phyloP scores from a whole-genome alignment of 2,113 vertebrate species.

The Sapayoa aenigma region DNA sequence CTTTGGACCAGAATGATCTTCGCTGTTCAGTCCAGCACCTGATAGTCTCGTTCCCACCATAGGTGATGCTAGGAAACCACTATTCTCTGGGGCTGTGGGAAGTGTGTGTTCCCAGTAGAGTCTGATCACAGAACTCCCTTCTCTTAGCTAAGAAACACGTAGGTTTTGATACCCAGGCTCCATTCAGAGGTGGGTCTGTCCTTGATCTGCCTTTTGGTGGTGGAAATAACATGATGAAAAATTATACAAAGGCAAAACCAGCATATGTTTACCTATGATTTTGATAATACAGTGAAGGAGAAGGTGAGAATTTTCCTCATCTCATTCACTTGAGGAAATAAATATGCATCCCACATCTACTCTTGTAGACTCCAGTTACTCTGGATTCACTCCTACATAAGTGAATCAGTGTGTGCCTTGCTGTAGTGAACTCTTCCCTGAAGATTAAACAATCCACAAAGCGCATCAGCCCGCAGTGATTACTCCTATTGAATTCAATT shows the following conservation, averaged over 20 bases:
- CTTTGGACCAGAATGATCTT: not conserved
- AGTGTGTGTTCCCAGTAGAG: not conserved
- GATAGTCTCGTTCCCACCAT: not conserved
- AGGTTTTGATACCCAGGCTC: not conserved
- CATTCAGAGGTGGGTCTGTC: not conserved
- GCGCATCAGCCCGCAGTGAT: not conserved
- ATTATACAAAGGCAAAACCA: not conserved
- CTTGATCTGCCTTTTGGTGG: not conserved
- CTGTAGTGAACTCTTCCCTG: not conserved
- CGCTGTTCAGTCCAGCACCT: not conserved
- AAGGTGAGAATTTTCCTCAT: not conserved
- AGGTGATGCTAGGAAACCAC: accelerated
- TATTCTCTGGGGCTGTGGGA: not conserved
- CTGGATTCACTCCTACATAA: not conserved
- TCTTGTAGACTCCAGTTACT: not conserved
- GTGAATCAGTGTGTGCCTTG: not conserved
- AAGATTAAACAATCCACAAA: not conserved
- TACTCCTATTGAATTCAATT: not conserved
- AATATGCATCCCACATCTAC: not conserved
- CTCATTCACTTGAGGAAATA: not conserved
- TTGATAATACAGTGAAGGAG: not conserved
- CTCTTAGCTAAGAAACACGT: accelerated
- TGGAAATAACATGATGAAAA: not conserved
- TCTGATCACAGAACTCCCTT: not conserved
- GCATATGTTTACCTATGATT: not conserved